Base-by-base conservation (phyloP, 2,888 invertebrate genomes). In the Anorthoa munda region DNA sequence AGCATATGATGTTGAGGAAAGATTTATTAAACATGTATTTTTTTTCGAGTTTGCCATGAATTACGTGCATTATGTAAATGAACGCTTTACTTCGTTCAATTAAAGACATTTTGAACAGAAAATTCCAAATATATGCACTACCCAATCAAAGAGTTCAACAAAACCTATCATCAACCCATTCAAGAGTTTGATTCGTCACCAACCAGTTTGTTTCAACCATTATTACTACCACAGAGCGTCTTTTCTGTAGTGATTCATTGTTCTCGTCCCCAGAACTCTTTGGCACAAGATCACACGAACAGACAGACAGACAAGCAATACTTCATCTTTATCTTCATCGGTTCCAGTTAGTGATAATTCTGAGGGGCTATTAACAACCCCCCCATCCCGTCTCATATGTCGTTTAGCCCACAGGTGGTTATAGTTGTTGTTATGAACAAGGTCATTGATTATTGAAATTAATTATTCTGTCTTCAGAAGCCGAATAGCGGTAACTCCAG, bases 291-390 rank as follows among this genome's bases (percentile, higher is more conserved):
- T 65, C 70, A 58, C 59, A 66, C 56, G 63, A 63, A 79, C 75
- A 70, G 74, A 75, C 79, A 70, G 75, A 82, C 76, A 66, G 75
- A 70, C 77, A 67, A 75, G 77, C 82, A 69, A 85, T 90, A 66
- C 77, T 84, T 88, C 87, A 89, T 85, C 84, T 83, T 86, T 87
- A 89, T 90, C 90, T 87, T 26, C 74, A 87, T 86, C 87, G 61
- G 75, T 88, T 86, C 90, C 87, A 89, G 87, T 87, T 87, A 87
- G 82, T 87, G 83, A 84, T 86, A 77, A 85, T 82, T 84, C 75
- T 83, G 77, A 76, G 68, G 77, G 68, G 74, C 74, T 80, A 89
- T 88, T 87, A 89, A 77, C 66, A 58, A 53, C 63, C 63, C 15
- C 58, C 58, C 59, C 26, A 53, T 18, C 55, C 45, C 23, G 23